These are phyloP conservation scores for Germaria angustata DNA, from an alignment of 2,888 invertebrate species.

Conservation along the genomic window DNA sequence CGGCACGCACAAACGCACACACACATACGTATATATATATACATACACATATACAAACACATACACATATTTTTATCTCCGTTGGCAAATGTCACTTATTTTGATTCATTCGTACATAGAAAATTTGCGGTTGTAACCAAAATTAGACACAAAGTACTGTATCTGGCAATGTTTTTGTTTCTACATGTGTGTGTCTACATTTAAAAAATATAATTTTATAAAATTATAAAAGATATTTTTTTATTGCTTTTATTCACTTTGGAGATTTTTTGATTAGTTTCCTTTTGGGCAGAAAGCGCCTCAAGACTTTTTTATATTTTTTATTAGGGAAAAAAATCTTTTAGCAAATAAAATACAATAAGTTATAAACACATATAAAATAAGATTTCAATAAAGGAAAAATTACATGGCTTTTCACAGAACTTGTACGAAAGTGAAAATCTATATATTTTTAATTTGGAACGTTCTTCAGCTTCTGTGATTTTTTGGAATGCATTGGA, in stretches of 20 bases:
- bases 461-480: no score
- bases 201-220: conserved; percentile 42
- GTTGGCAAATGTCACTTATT: conserved; percentile 39
- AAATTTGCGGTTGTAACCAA: conserved; percentile 51
- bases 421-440: no score
- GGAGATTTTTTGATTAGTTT: conserved; percentile 57
- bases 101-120: conserved; percentile 21
- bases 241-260: conserved; percentile 26
- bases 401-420: no score
- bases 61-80: background rate
- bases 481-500: no score
- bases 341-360: no score
- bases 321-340: no score
- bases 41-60: no score
- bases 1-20: background rate
- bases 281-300: conserved; percentile 10
- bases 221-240: background rate
- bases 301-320: background rate
- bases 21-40: no score
- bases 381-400: no score
- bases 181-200: conserved; percentile 24
- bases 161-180: background rate
- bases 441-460: no score
- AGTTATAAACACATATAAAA: no score
- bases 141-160: conserved; percentile 25